phyloP scores from a whole-genome alignment of 1,140 invertebrate genomes.

The Sarcophaga peregrina region DNA sequence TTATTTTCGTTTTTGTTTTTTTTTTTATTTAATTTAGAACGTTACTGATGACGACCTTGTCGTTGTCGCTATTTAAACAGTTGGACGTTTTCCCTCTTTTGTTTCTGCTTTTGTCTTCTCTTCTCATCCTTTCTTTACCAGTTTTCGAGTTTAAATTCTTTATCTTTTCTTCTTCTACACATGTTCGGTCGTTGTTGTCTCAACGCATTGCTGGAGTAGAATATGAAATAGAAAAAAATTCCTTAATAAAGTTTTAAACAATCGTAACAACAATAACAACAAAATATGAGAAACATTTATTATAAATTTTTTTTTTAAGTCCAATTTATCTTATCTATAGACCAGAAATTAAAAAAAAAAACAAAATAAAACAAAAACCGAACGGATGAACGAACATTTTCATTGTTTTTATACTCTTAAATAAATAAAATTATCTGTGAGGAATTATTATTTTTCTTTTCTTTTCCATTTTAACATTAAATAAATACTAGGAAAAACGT shows the following conservation, averaged over 20 bases:
- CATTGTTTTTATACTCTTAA: background rate
- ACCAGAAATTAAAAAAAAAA: background rate
- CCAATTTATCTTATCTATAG: background rate
- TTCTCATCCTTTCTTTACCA: background rate
- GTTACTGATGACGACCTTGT: background rate
- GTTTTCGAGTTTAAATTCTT: no score
- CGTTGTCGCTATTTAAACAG: conserved; percentile 5
- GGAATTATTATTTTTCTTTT: no score
- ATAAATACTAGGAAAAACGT: no score
- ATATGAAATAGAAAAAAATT: background rate
- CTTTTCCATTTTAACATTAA: no score
- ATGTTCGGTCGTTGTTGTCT: no score
- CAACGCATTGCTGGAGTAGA: no score
- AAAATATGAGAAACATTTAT: no score
- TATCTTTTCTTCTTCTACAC: no score
- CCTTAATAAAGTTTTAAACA: conserved; percentile 7
- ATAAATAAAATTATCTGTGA: background rate
- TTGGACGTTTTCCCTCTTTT: background rate
- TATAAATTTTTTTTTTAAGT: no score
- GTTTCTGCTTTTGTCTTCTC: background rate
- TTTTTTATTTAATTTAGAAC: no score
- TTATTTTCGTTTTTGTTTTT: no score
- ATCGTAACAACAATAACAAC: background rate
- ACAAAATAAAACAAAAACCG: background rate
- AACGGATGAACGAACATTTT: background rate